These are phyloP conservation scores for Archips crataeganus DNA, from an alignment of 2,888 invertebrate genomes.

Conservation along the genomic window DNA sequence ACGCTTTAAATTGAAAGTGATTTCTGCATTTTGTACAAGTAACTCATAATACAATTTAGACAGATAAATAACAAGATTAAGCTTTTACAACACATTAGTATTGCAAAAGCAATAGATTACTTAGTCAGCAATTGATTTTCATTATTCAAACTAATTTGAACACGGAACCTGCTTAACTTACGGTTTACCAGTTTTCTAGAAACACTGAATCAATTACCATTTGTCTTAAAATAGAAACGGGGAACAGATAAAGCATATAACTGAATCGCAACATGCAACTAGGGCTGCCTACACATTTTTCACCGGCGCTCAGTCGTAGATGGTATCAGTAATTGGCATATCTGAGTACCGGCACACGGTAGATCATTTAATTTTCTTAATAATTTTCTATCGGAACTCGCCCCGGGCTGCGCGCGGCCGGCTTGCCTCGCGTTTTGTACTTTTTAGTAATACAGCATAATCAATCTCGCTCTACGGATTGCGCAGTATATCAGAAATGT, in stretches of 20 bases:
- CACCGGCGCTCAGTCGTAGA: constrained; percentile 62
- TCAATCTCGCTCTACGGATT: constrained; percentile 74
- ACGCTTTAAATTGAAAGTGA: background rate
- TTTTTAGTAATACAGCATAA: constrained; percentile 77
- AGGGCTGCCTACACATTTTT: constrained; percentile 78
- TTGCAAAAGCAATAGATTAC: constrained; percentile 21
- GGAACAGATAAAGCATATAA: constrained; percentile 67
- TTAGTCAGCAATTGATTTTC: constrained; percentile 28
- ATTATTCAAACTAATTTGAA: constrained; percentile 38
- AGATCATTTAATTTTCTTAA: constrained; percentile 86
- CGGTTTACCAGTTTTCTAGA: constrained; percentile 50
- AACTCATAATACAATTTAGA: background rate
- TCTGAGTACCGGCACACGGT: constrained; percentile 76
- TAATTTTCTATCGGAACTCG: constrained; percentile 81
- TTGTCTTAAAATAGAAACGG: constrained; percentile 61
- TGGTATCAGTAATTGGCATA: constrained; percentile 84
- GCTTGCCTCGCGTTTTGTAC: constrained; percentile 70
- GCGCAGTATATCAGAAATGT: constrained; percentile 46
- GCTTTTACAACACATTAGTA: constrained; percentile 34
- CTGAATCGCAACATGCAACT: constrained; percentile 64
- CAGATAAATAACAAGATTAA: constrained; percentile 17
- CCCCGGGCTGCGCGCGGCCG: constrained; percentile 69
- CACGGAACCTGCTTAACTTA: constrained; percentile 26
- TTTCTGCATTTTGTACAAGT: background rate
- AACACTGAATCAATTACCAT: constrained; percentile 76